Base-by-base conservation (phyloP, 2,888 invertebrate species). In the Limenitis camilla region DNA sequence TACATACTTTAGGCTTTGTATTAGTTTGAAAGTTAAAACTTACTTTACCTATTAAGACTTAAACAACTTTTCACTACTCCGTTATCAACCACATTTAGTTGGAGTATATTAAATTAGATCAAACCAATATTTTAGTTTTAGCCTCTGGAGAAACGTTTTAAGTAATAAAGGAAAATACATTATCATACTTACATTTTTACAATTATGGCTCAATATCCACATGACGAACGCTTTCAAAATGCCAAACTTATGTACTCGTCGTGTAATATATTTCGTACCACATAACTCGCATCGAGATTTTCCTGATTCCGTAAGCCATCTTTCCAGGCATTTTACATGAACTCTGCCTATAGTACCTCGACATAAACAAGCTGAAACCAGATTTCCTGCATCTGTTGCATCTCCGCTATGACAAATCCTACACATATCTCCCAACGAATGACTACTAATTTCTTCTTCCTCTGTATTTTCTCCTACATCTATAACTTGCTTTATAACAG, bases 221-320 rank as follows among this genome's bases (percentile, higher is more conserved):
- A 89, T 79, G 59, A 88, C 75, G 41, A 91, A 68, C 0, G 91
- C 90, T 49, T 80, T 78, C 1, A 87, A 69, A 2, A 90, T 84
- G 3, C 88, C 88, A 61, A 91, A 91, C 61, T 88, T 86, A 42
- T 91, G 91, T 1, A 90, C 90, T 31, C 92, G 88, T 62, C 88
- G 85, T 0, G 92, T 91, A n/a, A 84, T 74, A 66, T 92, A 94
- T 45, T 88, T 78, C 42, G 91, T 90, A 19, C 92, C 91, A 72
- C 94, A 94, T 19, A 94, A 84, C 70, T 94, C 94, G 69, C 94
- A 94, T 32, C 85, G 82, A 6, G 90, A 91, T 55, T 90, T 90
- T 31, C 93, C 92, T 1, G 92, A 91, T 69, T 93, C 92, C 2
- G 92, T 92, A 36, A 94, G 79, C 94, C 94, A 94, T 47, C 89